Evolutionary conservation across 2,888 invertebrate genomes (phyloP), one percentile per base, ranked within the genome.

Genomic region (Zygogramma bicolorata): DNA sequence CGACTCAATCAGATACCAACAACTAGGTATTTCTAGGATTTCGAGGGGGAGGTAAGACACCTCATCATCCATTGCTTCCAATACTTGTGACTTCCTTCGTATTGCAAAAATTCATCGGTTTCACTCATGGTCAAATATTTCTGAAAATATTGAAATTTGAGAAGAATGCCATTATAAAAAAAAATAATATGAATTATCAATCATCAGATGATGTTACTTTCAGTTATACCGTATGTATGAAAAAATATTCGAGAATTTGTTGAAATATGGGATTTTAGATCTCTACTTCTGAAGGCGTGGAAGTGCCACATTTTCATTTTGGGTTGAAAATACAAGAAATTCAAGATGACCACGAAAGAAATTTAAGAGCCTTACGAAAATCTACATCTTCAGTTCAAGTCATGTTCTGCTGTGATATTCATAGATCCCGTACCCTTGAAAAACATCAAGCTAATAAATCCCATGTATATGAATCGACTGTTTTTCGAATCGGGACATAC

Each of bases 11-110:
- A 58, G 7, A 25, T 27, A 58, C 29, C 58, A 58, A n/a, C 7
- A 6, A 58, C 58, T 58, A 58, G 58, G 27, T 58, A 58, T 58
- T 58, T 58, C 58, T 27, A 58, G 58, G 58, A 58, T n/a, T 25
- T 29, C 29, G 1, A 58, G 58, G 58, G 29, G 15, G 29, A 57
- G 57, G 58, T 58, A 15, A 58, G 58, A 58, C 15, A 58, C 22
- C 1, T 58, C n/a, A 58, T 58, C 22, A 58, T 58, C 58, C 46
- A 46, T 6, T 46, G 18, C 46, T 6, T 46, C 1, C 8, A 46
- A 46, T 46, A 18, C 46, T 20, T 42, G 8, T 34, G 34, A 34
- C 4, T 31, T 31, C 31, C 31, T 31, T n/a, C n/a, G n/a, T n/a
- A n/a, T n/a, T n/a, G n/a, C n/a, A n/a, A n/a, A n/a, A n/a, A n/a